Percentiles rank a stretch among this genome's conserved stretches.
Conservation (phyloP, 2,888 invertebrate species). For the Baronia brevicornis region DNA sequence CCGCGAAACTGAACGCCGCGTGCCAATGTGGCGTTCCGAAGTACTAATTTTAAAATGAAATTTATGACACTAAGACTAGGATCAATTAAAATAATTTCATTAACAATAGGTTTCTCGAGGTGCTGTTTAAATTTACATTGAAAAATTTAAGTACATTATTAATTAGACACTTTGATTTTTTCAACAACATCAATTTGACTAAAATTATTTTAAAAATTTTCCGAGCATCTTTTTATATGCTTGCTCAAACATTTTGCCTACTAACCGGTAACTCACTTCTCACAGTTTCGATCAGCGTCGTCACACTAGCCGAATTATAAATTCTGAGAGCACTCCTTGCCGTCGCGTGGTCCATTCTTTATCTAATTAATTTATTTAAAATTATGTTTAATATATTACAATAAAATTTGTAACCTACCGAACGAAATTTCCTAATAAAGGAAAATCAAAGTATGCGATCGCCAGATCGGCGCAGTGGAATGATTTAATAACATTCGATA, state of each 20-base stretch:
- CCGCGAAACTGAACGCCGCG: constrained; percentile 20
- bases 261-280: constrained; percentile 62
- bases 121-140: constrained; percentile 71
- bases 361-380: constrained; percentile 49
- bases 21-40: constrained; percentile 39
- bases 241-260: constrained; percentile 68
- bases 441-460: constrained; percentile 35
- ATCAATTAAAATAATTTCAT: constrained; percentile 63
- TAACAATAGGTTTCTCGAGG: constrained; percentile 60
- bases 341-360: constrained; percentile 69
- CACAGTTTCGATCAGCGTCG: constrained; percentile 38
- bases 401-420: constrained; percentile 74
- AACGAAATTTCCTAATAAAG: constrained; percentile 70
- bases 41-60: constrained; percentile 52
- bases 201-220: constrained; percentile 53
- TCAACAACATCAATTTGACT: constrained; percentile 74
- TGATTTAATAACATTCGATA: constrained; percentile 14
- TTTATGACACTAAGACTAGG: constrained; percentile 73
- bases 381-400: constrained; percentile 59
- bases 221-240: constrained; percentile 71
- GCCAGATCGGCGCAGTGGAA: constrained; percentile 24
- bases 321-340: constrained; percentile 68
- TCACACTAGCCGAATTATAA: constrained; percentile 61
- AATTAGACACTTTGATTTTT: constrained; percentile 70
- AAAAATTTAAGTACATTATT: constrained; percentile 71